Conservation (phyloP, 2,797 vertebrate genomes). For the Xyrichtys novacula region DNA sequence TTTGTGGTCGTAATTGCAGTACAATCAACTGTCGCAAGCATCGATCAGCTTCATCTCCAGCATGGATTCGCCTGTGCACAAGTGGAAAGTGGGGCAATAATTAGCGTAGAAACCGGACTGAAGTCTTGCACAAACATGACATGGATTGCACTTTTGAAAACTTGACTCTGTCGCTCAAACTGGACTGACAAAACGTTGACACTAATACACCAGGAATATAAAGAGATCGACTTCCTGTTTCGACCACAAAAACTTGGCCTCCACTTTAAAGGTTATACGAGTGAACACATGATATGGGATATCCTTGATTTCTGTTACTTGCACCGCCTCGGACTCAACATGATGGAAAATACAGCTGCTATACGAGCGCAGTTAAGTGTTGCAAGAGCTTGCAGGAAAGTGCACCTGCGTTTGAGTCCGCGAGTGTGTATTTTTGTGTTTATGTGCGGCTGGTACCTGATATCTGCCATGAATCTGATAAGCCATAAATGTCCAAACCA, state of each 20-base stretch:
- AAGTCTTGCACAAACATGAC: too few species aligned
- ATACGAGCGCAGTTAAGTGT: not conserved
- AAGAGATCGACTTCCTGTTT: not conserved
- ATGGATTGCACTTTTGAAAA: not conserved
- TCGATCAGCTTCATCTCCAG: too few species aligned
- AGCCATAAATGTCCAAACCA: conserved; percentile 50
- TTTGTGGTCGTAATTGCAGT: too few species aligned
- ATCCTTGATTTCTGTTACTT: conserved; percentile 30
- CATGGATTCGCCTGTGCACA: too few species aligned
- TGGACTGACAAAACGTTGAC: not conserved
- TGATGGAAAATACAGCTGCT: conserved; percentile 28
- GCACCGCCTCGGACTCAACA: not conserved
- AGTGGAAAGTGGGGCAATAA: too few species aligned
- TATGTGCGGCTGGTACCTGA: conserved; percentile 24
- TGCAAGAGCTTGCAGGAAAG: not conserved
- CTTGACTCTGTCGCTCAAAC: not conserved
- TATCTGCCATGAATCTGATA: conserved; percentile 38
- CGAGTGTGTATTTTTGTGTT: not conserved
- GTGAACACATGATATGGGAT: conserved; percentile 22
- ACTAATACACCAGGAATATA: not conserved
- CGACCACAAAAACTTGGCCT: conserved; percentile 14
- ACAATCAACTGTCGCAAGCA: too few species aligned
- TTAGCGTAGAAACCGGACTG: too few species aligned
- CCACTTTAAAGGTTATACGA: not conserved
- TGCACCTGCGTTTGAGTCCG: conserved; percentile 9